phyloP scores from a whole-genome alignment of 2,113 vertebrate genomes.

The Mastomys coucha region DNA sequence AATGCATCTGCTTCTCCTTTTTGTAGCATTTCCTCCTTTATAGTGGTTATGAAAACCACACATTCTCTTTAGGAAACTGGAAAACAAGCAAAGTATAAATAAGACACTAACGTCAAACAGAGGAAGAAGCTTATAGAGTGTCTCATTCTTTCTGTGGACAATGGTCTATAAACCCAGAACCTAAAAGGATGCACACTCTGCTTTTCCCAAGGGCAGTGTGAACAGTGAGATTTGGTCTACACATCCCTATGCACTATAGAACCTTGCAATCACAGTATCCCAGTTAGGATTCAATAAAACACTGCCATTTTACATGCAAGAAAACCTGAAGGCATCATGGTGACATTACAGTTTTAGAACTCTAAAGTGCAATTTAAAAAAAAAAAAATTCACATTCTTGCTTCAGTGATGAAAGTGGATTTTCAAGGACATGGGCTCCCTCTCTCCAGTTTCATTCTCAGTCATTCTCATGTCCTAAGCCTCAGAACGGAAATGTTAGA shows the following conservation, averaged over 20 bases:
- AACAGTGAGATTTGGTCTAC: neutral
- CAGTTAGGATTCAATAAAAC: neutral
- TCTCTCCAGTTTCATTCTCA: neutral
- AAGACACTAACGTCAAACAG: neutral
- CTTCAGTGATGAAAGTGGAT: neutral
- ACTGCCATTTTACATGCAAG: neutral
- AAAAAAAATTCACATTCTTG: neutral
- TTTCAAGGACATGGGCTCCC: neutral
- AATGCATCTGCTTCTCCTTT: neutral
- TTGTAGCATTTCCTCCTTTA: neutral
- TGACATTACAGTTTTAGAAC: neutral
- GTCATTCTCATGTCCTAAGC: neutral
- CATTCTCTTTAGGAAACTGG: slow-evolving; percentile 37
- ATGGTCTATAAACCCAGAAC: neutral
- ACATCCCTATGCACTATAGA: neutral
- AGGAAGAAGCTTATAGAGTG: neutral
- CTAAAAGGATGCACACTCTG: neutral
- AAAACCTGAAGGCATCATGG: neutral
- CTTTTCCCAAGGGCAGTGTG: neutral
- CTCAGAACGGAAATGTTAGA: neutral
- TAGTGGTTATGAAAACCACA: slow-evolving; percentile 7
- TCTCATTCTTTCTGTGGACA: neutral
- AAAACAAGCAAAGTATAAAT: slow-evolving; percentile 41
- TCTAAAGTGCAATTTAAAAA: neutral
- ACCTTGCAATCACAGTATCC: neutral